Base-by-base conservation (phyloP, 1,140 invertebrate species). In the Caenorhabditis briggsae region DNA sequence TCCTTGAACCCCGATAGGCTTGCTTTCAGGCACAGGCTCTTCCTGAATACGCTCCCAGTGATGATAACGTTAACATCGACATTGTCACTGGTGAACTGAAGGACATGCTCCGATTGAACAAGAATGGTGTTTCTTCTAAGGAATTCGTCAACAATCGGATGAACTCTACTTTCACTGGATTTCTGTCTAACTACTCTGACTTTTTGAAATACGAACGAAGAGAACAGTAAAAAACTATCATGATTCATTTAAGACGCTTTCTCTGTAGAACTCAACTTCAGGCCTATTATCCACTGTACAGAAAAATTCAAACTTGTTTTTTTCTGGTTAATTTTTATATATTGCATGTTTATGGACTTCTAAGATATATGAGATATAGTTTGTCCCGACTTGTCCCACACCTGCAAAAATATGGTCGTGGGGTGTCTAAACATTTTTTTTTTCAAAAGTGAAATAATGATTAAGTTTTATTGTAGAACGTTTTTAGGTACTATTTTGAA, bases 151-250 rank as follows among this genome's bases (percentile, higher is more conserved):
- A 33, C 12, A 50, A 78, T 50, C 70, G 70, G 20, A 78, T 78
- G 70, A 78, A 23, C n/a, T 20, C 70, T 6, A 78, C 70, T 11
- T 78, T 78, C 23, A 18, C 70, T 23, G 70, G 70, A 53, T 78
- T 78, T n/a, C 46, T 78, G 6, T 50, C 70, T 7, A 78, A 78
- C 33, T 78, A 48, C 14, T 33, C 43, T 2, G 70, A 78, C 18
- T 78, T 46, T n/a, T 6, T 78, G 8, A 78, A 78, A 53, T 78
- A 78, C 46, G 70, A 78, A 78, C 43, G 70, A 8, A 16, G 70
- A 41, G 70, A 78, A 23, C 70, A 78, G 14, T 78, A 48, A 70
- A 18, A 18, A 6, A 78, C 9, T 20, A 12, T 46, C 70, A 53
- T 16, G 5, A 78, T 46, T 78, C 50, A 53, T 50, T 25, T 46